These are phyloP conservation scores for Sebastes umbrosus DNA, from an alignment of 2,797 vertebrate genomes.

Conservation along the genomic window DNA sequence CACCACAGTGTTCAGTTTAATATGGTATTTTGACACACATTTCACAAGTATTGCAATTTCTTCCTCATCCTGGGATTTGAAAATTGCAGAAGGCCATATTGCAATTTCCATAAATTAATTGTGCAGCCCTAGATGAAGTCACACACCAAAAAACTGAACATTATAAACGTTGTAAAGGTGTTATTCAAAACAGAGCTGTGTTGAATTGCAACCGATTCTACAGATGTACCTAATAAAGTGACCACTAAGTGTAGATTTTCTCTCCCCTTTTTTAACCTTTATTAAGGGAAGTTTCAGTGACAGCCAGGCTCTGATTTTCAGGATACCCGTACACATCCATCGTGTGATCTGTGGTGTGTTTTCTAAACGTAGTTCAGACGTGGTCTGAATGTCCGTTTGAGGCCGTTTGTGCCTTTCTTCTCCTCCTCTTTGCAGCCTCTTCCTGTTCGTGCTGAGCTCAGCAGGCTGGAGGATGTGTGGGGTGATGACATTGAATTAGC, in stretches of 20 bases:
- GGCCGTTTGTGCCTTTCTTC: not conserved
- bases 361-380: not conserved
- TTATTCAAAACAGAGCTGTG: not conserved
- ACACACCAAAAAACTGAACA: not conserved
- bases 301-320: not conserved
- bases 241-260: not conserved
- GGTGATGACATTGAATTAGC: conserved; percentile 15
- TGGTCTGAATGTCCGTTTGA: not conserved
- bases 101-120: no score
- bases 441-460: conserved; percentile 38
- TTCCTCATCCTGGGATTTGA: no score
- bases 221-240: no score
- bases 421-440: not conserved
- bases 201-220: not conserved
- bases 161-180: not conserved
- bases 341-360: not conserved
- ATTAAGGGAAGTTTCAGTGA: not conserved
- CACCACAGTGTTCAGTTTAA: no score
- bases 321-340: not conserved
- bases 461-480: conserved; percentile 22
- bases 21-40: no score
- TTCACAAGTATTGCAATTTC: no score
- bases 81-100: no score
- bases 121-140: no score
- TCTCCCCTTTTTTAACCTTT: not conserved